Evolutionary conservation across 1,140 invertebrate genomes (phyloP).

Genomic region (Drosophila truncata): DNA sequence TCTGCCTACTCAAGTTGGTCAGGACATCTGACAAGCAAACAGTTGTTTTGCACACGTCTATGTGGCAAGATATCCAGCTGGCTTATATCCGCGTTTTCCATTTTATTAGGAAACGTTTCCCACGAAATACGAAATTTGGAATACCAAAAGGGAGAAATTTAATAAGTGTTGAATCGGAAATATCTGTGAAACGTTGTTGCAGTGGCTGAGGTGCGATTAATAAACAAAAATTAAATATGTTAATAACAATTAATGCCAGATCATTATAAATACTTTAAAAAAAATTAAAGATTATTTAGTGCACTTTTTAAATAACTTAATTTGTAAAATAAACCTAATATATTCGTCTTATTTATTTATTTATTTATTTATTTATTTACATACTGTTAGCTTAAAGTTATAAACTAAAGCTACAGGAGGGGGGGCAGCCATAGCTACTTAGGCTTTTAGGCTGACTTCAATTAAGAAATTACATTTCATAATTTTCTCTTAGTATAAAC

Average conservation of each 20-base stretch:
- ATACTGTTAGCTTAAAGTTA: too few species aligned
- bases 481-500: too few species aligned
- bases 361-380: too few species aligned
- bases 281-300: not conserved
- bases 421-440: too few species aligned
- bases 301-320: not conserved
- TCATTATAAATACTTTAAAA: not conserved
- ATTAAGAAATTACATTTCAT: too few species aligned
- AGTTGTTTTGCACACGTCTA: conserved; percentile 41
- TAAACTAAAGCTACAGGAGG: too few species aligned
- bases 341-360: too few species aligned
- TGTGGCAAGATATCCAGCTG: conserved; percentile 27
- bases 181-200: conserved; percentile 4
- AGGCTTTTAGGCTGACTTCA: too few species aligned
- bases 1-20: conserved; percentile 2
- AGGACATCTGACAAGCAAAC: conserved; percentile 18
- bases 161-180: conserved; percentile 16
- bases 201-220: not conserved
- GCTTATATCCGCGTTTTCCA: not conserved
- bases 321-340: too few species aligned
- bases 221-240: not conserved
- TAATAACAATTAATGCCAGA: not conserved
- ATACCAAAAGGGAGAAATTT: conserved; percentile 13
- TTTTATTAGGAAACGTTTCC: not conserved
- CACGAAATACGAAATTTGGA: conserved; percentile 40